Conservation (phyloP, 2,113 vertebrate genomes). For the Hippocampus mohnikei region DNA sequence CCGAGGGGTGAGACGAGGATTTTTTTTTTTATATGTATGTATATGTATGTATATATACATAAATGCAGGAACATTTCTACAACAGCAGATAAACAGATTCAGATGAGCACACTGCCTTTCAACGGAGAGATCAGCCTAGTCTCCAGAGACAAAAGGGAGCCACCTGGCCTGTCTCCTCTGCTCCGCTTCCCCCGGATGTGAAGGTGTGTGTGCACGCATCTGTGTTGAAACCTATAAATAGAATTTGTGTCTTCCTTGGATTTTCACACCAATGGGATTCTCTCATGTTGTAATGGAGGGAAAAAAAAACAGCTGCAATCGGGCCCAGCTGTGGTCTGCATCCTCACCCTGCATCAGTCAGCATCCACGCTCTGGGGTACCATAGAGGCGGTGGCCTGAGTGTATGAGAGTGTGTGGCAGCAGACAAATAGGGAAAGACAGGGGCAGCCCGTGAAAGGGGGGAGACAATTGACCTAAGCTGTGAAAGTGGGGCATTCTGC, state of each 20-base stretch:
- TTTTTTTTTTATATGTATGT: no score
- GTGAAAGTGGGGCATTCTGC: conserved; percentile 52
- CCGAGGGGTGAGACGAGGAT: no score
- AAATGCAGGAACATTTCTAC: no score
- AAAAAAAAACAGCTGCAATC: conserved; percentile 67
- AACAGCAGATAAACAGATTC: neutral
- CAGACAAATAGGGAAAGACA: conserved; percentile 26
- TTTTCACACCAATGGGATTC: conserved; percentile 58
- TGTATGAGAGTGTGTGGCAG: conserved; percentile 26
- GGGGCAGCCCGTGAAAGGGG: conserved; percentile 9
- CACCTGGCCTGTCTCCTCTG: conserved; percentile 53
- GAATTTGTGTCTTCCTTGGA: conserved; percentile 54
- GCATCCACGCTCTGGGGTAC: conserved; percentile 47
- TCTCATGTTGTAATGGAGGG: conserved; percentile 65
- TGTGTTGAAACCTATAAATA: conserved; percentile 65
- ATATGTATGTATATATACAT: no score
- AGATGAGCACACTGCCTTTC: conserved; percentile 7
- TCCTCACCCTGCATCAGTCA: conserved; percentile 56
- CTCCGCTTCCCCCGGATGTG: conserved; percentile 32
- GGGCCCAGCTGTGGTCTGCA: conserved; percentile 66
- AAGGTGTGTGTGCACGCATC: conserved; percentile 38
- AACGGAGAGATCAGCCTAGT: conserved; percentile 14
- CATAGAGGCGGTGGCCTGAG: conserved; percentile 21
- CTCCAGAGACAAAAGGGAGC: conserved; percentile 40
- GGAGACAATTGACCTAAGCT: conserved; percentile 25